Evolutionary conservation across 2,888 invertebrate species (phyloP), one percentile per base, ranked within the genome.

Genomic region (Eilema caniola): DNA sequence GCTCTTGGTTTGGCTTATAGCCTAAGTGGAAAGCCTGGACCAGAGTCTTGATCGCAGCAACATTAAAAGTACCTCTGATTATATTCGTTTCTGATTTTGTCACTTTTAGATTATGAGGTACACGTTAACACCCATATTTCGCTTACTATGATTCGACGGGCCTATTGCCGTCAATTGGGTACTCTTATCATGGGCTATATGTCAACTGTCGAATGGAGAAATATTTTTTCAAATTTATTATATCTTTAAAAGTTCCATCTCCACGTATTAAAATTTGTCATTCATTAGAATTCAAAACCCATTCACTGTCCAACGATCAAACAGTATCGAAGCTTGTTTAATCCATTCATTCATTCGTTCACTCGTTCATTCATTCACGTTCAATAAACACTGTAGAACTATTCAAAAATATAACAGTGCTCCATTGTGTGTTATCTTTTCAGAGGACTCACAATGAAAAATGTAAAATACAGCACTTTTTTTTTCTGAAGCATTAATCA

Each of bases 351-450:
- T 71, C 71, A 41, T 25, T 66, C 65, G 57, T 61, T 64, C 67
- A 47, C 20, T 68, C 67, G n/a, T 62, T 66, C 64, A 11, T 31
- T 65, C 25, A 59, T 33, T 60, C n/a, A n/a, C n/a, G n/a, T n/a
- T n/a, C n/a, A n/a, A n/a, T n/a, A n/a, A 69, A 59, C 62, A 57
- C 59, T 47, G 20, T 60, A 60, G 63, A 53, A 20, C 37, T 33
- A 63, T 66, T 59, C 63, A 66, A 57, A 67, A 72, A 65, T 62
- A 64, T 63, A 63, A 62, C 57, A 65, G 62, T 63, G 31, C n/a
- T 3, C 66, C 25, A 69, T 71, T 71, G 71, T 74, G 25, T 25
- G 14, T 8, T 37, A 41, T 69, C 65, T 59, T 67, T 74, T 74
- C 41, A 66, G 33, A 14, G 47, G n/a, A 62, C 11, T 62, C 65